Base-by-base conservation (phyloP, 2,797 vertebrate genomes). In the Zenarchopterus dispar region DNA sequence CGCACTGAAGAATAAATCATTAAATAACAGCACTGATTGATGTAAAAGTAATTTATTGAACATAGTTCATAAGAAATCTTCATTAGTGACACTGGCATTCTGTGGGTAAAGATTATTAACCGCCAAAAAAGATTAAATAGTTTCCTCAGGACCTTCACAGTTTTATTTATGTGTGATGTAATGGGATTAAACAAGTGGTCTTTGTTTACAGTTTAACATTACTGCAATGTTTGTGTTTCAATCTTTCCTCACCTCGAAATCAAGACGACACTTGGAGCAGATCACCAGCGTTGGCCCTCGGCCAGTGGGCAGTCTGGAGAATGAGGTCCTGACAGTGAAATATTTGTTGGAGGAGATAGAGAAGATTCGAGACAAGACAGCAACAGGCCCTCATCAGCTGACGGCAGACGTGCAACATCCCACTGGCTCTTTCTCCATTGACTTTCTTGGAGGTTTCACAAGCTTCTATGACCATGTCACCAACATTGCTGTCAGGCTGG, bases 391-490 rank as follows among this genome's bases (percentile, higher is more conserved):
- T 41, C 95, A 98, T 77, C 92, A 82, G 69, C 90, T 99, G 49
- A 93, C 88, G 0, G 84, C 97, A 61, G 95, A 99, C 3, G 62
- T 97, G 26, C 97, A 98, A 71, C 93, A 93, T 8, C 97, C 97
- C 56, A 97, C 96, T 0, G 97, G 97, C 52, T 94, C 97, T 19
- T 99, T 99, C 86, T 97, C 94, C 85, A 96, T 98, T 67, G 95
- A 98, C 85, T 99, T 99, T 76, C 91, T 99, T 0, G 96, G 97
- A 23, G 97, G 97, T 22, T 99, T 99, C 88, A 98, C 96, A 51
- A 98, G 97, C 88, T 98, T 95, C 85, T 99, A 99, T 47, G 96
- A 97, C 87, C 95, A 93, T 0, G 93, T 99, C 89, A 97, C 95
- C 75, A 99, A 99, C 78, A 78, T 99, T 0, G 93, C 91, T 0